Conservation (phyloP, 2,113 vertebrate genomes). For the Aepyceros melampus region DNA sequence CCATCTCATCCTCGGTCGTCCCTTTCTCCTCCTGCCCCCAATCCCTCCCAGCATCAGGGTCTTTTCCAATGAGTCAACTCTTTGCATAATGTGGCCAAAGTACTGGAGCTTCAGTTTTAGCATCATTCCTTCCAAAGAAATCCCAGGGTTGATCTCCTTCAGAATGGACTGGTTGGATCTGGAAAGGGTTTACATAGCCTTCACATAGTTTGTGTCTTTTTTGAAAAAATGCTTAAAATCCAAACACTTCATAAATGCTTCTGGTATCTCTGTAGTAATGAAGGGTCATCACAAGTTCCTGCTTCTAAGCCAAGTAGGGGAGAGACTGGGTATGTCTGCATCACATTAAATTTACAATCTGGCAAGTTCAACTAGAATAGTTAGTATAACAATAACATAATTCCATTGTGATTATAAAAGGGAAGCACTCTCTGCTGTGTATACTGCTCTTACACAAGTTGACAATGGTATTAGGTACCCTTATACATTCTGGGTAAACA, state of each 20-base stretch:
- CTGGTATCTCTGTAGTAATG: neutral
- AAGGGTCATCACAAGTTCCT: neutral
- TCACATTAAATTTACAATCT: neutral
- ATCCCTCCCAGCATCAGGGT: too few species aligned
- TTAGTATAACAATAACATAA: neutral
- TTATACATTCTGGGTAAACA: neutral
- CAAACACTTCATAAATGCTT: neutral
- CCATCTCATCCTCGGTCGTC: too few species aligned
- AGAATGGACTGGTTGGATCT: too few species aligned
- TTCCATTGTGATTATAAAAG: neutral
- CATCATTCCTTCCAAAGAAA: too few species aligned
- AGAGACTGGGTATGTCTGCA: neutral
- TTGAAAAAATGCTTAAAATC: neutral
- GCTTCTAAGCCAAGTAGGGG: neutral
- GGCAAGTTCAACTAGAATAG: neutral
- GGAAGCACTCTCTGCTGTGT: neutral
- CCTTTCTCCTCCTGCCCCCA: too few species aligned
- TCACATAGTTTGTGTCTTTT: neutral
- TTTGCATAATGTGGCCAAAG: too few species aligned
- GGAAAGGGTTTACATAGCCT: neutral
- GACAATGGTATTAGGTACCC: neutral
- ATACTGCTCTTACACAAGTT: neutral
- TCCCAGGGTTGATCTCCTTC: too few species aligned
- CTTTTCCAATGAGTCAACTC: too few species aligned
- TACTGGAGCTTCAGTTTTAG: too few species aligned